A percentile compares a stretch with the other conserved stretches of the same genome.
phyloP scores from a whole-genome alignment of 2,797 vertebrate species.

The Cryptoblepharus egeriae region DNA sequence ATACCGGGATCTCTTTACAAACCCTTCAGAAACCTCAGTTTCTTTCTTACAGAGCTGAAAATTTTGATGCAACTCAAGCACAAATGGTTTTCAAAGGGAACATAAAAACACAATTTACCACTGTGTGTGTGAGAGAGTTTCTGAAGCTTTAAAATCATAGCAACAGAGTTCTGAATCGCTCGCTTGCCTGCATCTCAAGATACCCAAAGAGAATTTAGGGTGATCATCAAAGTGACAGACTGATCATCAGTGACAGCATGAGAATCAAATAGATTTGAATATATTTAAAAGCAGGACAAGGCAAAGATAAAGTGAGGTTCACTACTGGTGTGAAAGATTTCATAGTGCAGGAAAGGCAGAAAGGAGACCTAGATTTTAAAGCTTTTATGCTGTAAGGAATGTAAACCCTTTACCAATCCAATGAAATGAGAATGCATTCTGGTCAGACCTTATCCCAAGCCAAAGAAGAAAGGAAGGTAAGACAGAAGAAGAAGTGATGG shows the following conservation, averaged over 20 bases:
- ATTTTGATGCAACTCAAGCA: not conserved
- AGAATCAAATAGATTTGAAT: too few species aligned
- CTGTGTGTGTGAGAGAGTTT: not conserved
- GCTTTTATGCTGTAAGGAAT: conserved; percentile 2
- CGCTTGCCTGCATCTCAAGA: too few species aligned
- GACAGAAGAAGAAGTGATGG: conserved; percentile 56
- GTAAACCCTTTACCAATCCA: not conserved
- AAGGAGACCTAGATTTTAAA: not conserved
- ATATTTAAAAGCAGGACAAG: not conserved
- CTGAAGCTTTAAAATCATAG: too few species aligned
- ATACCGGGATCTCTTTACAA: not conserved
- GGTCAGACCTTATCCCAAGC: not conserved
- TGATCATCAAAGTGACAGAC: not conserved
- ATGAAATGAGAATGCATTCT: not conserved
- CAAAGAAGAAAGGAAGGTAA: conserved; percentile 45
- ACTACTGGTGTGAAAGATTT: not conserved
- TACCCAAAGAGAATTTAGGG: not conserved
- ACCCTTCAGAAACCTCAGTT: not conserved
- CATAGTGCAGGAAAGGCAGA: too few species aligned
- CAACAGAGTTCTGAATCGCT: too few species aligned
- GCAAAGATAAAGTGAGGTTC: not conserved
- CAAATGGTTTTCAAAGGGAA: not conserved
- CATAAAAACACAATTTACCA: not conserved
- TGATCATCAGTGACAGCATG: too few species aligned
- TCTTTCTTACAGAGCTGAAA: not conserved